Conservation (phyloP, 2,888 invertebrate genomes). For the Spisula solida region DNA sequence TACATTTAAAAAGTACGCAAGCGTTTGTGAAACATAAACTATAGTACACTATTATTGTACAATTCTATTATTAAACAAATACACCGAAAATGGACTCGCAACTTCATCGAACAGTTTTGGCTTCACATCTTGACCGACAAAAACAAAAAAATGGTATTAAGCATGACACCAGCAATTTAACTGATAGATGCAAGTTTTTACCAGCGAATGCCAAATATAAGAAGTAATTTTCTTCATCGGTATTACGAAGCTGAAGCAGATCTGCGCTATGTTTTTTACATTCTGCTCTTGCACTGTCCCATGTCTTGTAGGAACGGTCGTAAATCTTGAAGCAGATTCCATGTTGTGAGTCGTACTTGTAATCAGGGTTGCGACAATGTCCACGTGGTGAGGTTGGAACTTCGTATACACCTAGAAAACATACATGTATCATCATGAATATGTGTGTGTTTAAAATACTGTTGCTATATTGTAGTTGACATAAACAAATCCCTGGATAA, state of each 20-base stretch:
- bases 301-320: neutral
- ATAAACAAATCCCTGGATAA: too few species aligned
- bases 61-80: too few species aligned
- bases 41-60: too few species aligned
- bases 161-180: too few species aligned
- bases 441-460: too few species aligned
- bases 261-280: slow-evolving; percentile 44
- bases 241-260: slow-evolving; percentile 36
- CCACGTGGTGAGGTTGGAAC: neutral
- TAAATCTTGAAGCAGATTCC: slow-evolving; percentile 51
- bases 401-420: neutral
- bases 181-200: neutral
- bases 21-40: too few species aligned
- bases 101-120: too few species aligned
- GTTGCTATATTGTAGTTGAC: too few species aligned
- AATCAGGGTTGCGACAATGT: slow-evolving; percentile 40
- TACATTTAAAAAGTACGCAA: too few species aligned
- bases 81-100: too few species aligned
- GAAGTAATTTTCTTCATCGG: slow-evolving; percentile 35
- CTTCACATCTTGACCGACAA: too few species aligned
- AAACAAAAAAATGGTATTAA: too few species aligned
- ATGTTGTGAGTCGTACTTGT: slow-evolving; percentile 27
- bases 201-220: slow-evolving; percentile 33
- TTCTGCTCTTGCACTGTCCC: slow-evolving; percentile 23
- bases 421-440: neutral